These are phyloP conservation scores for Drosophila helvetica DNA, from an alignment of 2,888 invertebrate genomes.

Conservation along the genomic window DNA sequence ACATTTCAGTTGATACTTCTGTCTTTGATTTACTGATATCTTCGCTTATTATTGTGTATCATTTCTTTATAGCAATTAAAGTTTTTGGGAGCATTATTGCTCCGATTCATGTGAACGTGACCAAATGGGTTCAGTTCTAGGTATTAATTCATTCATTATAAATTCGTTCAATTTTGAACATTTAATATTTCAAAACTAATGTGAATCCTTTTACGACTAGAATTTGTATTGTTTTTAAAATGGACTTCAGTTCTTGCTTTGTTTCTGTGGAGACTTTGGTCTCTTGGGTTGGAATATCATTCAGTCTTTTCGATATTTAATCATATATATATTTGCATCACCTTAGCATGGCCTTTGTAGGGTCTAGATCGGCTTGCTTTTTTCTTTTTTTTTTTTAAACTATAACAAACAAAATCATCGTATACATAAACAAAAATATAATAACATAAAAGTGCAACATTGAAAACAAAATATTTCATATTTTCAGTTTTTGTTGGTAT, in stretches of 20 bases:
- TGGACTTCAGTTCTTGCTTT: slow-evolving; percentile 9
- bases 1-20: slow-evolving; percentile 41
- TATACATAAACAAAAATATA: slow-evolving; percentile 68
- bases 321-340: slow-evolving; percentile 41
- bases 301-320: slow-evolving; percentile 45
- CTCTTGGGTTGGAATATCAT: slow-evolving; percentile 26
- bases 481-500: slow-evolving; percentile 32
- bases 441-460: slow-evolving; percentile 74
- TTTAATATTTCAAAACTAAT: slow-evolving; percentile 15
- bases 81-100: background rate
- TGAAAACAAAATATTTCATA: slow-evolving; percentile 61
- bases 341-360: slow-evolving; percentile 26
- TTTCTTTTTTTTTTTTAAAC: slow-evolving; percentile 43
- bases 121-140: background rate
- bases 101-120: background rate
- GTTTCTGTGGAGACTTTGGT: slow-evolving; percentile 24
- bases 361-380: slow-evolving; percentile 20
- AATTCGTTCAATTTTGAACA: background rate
- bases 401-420: slow-evolving; percentile 66
- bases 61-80: slow-evolving; percentile 7
- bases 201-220: background rate
- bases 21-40: slow-evolving; percentile 30
- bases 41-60: slow-evolving; percentile 10
- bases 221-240: background rate
- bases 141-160: background rate